Base-by-base conservation (phyloP, 2,888 invertebrate species). In the Cerastis leucographa region DNA sequence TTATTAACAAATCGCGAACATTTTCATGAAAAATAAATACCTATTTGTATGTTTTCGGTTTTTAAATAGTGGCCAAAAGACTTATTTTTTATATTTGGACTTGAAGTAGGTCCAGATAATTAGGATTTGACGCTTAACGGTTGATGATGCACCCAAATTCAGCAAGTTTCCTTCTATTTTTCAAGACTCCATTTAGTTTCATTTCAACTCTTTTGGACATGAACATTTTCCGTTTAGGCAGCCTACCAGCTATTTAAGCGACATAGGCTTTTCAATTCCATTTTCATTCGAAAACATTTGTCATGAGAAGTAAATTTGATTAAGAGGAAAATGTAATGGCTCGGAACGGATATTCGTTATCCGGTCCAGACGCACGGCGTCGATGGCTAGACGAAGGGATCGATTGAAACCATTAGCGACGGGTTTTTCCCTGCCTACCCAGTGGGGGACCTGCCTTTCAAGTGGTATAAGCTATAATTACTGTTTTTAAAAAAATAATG, bases 361-460 rank as follows among this genome's bases (percentile, higher is more conserved):
- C 64, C 83, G 73, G 71, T 35, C 70, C 72, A 83, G 83, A 83
- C 70, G 25, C 40, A n/a, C 40, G 5, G 8, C 35, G 29, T n/a
- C 68, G 29, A 62, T 61, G 67, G 71, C 78, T 85, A 83, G 78
- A 76, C 78, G 46, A 67, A 25, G 64, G 29, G 8, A 85, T 83
- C 73, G 86, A 85, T 83, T 14, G 51, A n/a, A 54, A 12, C 56
- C 64, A 77, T 77, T 83, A 71, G 11, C 49, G 40, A 7, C 9
- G 73, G 83, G 78, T 74, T 74, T 78, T 73, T 61, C 73, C 73
- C 68, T 11, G n/a, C 67, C 59, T 71, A 67, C 85, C 12, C 76
- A 25, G 42, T 22, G 44, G 72, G 79, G 61, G 35, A 44, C 29
- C 17, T 59, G 14, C 59, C 71, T 64, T 46, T 22, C 29, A 56